Evolutionary conservation across 2,888 invertebrate species (phyloP).

Genomic region (Leptinotarsa juncta): DNA sequence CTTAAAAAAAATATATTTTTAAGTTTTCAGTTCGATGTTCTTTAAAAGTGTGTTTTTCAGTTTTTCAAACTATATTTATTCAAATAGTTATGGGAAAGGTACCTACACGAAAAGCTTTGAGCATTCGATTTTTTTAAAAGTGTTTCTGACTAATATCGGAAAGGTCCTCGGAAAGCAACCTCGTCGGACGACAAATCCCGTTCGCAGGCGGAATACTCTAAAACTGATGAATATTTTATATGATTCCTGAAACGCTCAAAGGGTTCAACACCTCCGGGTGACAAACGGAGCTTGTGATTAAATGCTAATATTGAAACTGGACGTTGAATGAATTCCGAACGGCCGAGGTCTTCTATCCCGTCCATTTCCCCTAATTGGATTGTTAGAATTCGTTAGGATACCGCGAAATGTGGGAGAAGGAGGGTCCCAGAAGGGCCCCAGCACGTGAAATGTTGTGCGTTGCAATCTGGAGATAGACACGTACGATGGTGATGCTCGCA

Average conservation of each 20-base stretch:
- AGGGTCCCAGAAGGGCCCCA: background rate
- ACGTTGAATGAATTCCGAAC: slow-evolving; percentile 44
- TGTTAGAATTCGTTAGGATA: slow-evolving; percentile 33
- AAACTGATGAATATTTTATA: slow-evolving; percentile 51
- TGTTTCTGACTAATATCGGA: background rate
- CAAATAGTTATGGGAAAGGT: too few species aligned
- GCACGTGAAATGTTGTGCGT: slow-evolving; percentile 4
- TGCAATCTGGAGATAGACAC: slow-evolving; percentile 5
- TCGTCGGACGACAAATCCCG: background rate
- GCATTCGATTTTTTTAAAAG: background rate
- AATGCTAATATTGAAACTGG: slow-evolving; percentile 59
- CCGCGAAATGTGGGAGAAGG: background rate
- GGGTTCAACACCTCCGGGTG: slow-evolving; percentile 56
- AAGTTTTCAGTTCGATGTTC: too few species aligned
- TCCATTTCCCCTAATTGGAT: slow-evolving; percentile 37
- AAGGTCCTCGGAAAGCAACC: background rate
- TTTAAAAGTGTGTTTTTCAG: too few species aligned
- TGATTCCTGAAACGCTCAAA: slow-evolving; percentile 39
- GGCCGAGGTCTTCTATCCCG: slow-evolving; percentile 33
- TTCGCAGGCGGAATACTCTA: slow-evolving; percentile 42
- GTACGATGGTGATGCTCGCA: background rate
- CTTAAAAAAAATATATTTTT: too few species aligned
- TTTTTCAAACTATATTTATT: too few species aligned
- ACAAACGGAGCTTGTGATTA: slow-evolving; percentile 60
- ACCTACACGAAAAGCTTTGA: too few species aligned